These are phyloP conservation scores for Enteromius treurensis DNA, from an alignment of 2,797 vertebrate species.

Conservation along the genomic window DNA sequence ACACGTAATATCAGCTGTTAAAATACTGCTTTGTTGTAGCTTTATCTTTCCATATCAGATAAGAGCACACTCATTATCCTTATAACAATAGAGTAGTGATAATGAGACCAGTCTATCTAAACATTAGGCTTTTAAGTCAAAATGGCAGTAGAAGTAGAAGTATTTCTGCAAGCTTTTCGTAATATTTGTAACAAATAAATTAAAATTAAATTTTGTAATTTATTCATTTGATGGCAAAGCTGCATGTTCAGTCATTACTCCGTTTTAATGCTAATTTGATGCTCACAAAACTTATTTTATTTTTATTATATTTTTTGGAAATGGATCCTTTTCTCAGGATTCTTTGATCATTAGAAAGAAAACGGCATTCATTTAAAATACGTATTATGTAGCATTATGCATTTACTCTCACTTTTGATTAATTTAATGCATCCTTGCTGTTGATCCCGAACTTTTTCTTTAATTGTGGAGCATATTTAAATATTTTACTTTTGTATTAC, in stretches of 20 bases:
- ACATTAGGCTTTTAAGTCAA: background rate
- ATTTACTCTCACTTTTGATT: background rate
- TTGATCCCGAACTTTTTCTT: background rate
- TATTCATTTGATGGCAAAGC: background rate
- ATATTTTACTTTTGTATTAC: background rate
- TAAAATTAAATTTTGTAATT: background rate
- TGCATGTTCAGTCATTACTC: background rate
- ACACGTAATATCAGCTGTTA: background rate
- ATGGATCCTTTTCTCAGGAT: background rate
- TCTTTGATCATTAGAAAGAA: background rate
- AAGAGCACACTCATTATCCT: background rate
- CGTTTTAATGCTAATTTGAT: background rate
- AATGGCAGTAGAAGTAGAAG: background rate
- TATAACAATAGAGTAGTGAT: background rate
- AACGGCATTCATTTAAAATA: background rate
- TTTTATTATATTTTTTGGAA: background rate
- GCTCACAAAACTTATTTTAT: background rate
- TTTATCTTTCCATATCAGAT: background rate
- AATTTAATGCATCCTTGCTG: background rate
- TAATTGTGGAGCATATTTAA: background rate
- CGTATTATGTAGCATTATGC: background rate
- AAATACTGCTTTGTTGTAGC: background rate
- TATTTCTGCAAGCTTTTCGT: background rate
- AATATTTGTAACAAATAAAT: background rate
- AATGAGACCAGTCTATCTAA: background rate